Conservation (phyloP, 92 coral and sea anemone species). For the Heteractis magnifica region DNA sequence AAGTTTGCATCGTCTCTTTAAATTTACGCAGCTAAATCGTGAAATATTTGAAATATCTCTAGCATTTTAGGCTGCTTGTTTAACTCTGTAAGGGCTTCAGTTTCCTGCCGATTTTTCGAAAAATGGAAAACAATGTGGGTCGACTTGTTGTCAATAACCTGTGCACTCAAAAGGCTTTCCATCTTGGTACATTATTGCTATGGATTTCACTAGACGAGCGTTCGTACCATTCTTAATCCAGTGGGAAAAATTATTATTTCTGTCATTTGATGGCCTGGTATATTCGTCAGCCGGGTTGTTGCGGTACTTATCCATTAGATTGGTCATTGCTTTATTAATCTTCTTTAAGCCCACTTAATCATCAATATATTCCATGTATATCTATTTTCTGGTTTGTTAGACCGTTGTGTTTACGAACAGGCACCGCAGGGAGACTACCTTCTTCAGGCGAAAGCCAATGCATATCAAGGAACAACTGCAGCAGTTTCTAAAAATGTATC, state of each 20-base stretch:
- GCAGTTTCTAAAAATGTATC: not conserved
- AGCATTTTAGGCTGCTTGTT: not conserved
- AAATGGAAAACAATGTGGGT: not conserved
- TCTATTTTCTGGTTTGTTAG: not conserved
- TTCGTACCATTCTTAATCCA: not conserved
- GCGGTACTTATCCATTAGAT: not conserved
- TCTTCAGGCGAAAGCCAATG: not conserved
- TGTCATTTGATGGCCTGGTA: not conserved
- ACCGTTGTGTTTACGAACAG: not conserved
- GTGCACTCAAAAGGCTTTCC: not conserved
- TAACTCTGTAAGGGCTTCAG: not conserved
- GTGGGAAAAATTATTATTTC: not conserved
- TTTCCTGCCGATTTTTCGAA: not conserved
- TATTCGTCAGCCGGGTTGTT: not conserved
- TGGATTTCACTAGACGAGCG: not conserved
- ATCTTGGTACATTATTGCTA: not conserved
- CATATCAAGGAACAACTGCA: not conserved
- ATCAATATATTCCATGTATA: not conserved
- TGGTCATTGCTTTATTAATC: not conserved
- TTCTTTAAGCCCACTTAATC: not conserved
- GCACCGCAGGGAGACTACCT: not conserved
- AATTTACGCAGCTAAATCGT: not conserved
- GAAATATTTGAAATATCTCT: not conserved
- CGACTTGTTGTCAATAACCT: not conserved
- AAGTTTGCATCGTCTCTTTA: not conserved